These are phyloP conservation scores for Platyscapa corneri DNA, from an alignment of 1,140 invertebrate species.

Conservation along the genomic window DNA sequence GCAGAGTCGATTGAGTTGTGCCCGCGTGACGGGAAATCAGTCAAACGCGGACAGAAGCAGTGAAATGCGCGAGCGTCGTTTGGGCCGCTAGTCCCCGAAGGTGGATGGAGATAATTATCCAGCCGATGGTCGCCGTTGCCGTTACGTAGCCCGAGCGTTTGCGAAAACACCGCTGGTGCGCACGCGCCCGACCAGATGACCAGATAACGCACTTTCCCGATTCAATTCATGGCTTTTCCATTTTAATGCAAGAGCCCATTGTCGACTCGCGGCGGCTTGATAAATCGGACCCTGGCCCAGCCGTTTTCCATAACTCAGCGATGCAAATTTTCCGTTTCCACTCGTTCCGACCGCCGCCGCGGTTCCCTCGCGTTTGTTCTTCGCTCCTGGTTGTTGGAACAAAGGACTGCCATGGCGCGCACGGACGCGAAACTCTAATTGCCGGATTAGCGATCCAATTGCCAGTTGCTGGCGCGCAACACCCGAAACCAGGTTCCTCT, in stretches of 20 bases:
- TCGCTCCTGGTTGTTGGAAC: too few species aligned
- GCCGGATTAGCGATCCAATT: not conserved
- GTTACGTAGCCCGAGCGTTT: not conserved
- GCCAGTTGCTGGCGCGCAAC: not conserved
- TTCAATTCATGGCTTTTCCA: slow-evolving; percentile 41
- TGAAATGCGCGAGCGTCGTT: not conserved
- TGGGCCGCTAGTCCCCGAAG: not conserved
- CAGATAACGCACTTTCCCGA: too few species aligned
- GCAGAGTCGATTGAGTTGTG: not conserved
- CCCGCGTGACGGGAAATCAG: too few species aligned
- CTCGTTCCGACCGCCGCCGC: too few species aligned
- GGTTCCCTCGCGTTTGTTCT: too few species aligned
- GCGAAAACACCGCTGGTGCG: slow-evolving; percentile 18
- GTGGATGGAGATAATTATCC: slow-evolving; percentile 23
- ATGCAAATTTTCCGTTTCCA: too few species aligned
- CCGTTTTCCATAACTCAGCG: not conserved
- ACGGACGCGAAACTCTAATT: too few species aligned
- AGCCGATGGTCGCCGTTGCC: not conserved
- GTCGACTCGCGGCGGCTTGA: not conserved
- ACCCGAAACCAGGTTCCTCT: too few species aligned
- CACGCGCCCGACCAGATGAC: too few species aligned
- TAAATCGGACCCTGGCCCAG: not conserved
- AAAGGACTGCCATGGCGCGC: too few species aligned
- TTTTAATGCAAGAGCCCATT: slow-evolving; percentile 43
- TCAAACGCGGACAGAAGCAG: not conserved